Conservation (phyloP, 53 echinoderm and acorn worm species). For the Holothuria leucospilota region DNA sequence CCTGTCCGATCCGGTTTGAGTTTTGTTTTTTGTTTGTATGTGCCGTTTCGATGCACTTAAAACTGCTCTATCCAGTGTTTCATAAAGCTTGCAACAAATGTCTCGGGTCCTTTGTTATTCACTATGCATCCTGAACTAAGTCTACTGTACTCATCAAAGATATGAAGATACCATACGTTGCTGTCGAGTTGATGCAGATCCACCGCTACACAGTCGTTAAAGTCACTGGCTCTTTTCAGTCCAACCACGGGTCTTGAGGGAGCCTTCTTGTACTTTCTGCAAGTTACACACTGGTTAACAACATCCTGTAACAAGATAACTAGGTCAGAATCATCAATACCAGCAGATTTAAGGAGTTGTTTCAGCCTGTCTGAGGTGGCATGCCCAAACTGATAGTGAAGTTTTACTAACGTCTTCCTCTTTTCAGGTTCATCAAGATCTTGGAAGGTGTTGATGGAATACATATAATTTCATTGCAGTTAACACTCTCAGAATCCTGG, state of each 20-base stretch:
- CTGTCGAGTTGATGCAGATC: conserved; percentile 35
- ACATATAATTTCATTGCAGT: background rate
- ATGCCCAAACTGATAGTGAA: conserved; percentile 55
- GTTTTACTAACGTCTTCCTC: conserved; percentile 32
- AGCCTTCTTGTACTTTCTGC: conserved; percentile 44
- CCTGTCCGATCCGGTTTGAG: too few species aligned
- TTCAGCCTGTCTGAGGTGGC: conserved; percentile 53
- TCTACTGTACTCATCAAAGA: conserved; percentile 53
- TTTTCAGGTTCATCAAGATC: conserved; percentile 14
- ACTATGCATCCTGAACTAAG: conserved; percentile 13
- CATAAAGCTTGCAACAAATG: conserved; percentile 42
- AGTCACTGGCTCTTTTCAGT: conserved; percentile 37
- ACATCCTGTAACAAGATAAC: conserved; percentile 24
- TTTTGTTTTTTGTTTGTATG: too few species aligned
- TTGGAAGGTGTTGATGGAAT: background rate
- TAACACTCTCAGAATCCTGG: background rate
- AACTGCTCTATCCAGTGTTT: conserved; percentile 65
- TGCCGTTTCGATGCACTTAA: too few species aligned
- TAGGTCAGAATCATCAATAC: background rate
- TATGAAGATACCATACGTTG: conserved; percentile 43
- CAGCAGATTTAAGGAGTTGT: conserved; percentile 29
- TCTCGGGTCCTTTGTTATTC: conserved; percentile 44
- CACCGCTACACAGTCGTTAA: conserved; percentile 57
- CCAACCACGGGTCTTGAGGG: conserved; percentile 47
- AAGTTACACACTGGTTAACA: conserved; percentile 43